Evolutionary conservation across 1,140 invertebrate genomes (phyloP).

Genomic region (Drosophila arawakana): DNA sequence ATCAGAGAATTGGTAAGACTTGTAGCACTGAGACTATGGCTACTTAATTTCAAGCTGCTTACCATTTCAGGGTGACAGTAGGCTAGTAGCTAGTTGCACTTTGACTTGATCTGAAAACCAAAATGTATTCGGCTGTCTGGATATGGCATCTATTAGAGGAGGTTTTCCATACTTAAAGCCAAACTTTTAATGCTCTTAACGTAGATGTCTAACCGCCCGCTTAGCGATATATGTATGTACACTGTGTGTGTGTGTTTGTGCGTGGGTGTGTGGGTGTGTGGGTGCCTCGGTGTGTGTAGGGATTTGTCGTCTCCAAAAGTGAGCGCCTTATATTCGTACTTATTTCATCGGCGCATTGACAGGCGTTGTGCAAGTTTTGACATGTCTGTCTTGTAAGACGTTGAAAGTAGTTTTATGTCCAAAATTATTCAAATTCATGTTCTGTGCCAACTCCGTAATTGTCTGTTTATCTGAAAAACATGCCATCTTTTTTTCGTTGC

Average conservation of each 20-base stretch:
- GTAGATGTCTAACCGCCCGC: slow-evolving; percentile 30
- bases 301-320: slow-evolving; percentile 21
- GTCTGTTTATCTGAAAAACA: slow-evolving; percentile 12
- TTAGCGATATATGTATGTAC: slow-evolving; percentile 9
- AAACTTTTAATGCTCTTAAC: slow-evolving; percentile 49
- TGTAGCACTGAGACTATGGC: not conserved
- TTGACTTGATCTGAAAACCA: slow-evolving; percentile 9
- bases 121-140: slow-evolving; percentile 6
- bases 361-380: slow-evolving; percentile 75
- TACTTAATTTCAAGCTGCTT: slow-evolving; percentile 8
- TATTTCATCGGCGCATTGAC: slow-evolving; percentile 54
- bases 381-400: slow-evolving; percentile 69
- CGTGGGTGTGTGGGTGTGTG: slow-evolving; percentile 3
- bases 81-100: slow-evolving; percentile 20
- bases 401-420: slow-evolving; percentile 79
- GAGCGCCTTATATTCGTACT: slow-evolving; percentile 16
- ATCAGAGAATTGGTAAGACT: not conserved
- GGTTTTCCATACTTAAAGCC: slow-evolving; percentile 23
- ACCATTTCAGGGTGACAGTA: slow-evolving; percentile 6
- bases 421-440: slow-evolving; percentile 37
- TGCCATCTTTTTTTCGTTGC: not conserved
- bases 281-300: slow-evolving; percentile 8
- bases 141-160: slow-evolving; percentile 28
- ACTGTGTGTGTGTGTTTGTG: not conserved
- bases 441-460: slow-evolving; percentile 12